phyloP scores from a whole-genome alignment of 2,113 vertebrate species.

The Oryzias javanicus region DNA sequence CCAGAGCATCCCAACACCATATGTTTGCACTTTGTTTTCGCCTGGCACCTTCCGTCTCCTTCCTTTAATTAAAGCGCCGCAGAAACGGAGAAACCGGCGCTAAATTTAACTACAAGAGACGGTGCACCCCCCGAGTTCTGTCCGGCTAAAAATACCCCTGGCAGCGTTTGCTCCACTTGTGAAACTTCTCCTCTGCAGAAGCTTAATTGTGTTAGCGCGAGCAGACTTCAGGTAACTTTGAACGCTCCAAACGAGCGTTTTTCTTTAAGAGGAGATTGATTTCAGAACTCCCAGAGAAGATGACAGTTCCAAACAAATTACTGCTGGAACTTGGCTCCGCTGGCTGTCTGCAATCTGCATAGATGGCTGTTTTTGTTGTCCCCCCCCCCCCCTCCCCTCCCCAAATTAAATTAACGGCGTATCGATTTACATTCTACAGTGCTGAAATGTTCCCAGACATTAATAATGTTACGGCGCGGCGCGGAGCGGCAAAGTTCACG shows the following conservation, averaged over 20 bases:
- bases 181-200: not conserved
- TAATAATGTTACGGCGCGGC: constrained; percentile 13
- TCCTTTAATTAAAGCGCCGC: constrained; percentile 20
- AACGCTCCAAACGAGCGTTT: no score
- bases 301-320: not conserved
- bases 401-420: not conserved
- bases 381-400: no score
- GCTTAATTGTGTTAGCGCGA: no score
- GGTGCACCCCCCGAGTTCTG: not conserved
- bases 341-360: not conserved
- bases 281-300: no score
- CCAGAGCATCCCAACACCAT: constrained; percentile 8
- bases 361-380: not conserved
- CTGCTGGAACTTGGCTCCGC: not conserved
- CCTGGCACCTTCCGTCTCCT: constrained; percentile 2
- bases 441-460: not conserved
- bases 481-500: not conserved
- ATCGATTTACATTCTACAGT: not conserved
- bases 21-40: constrained; percentile 21
- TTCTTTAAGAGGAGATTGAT: no score
- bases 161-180: not conserved
- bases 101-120: constrained; percentile 14
- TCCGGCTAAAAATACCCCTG: constrained; percentile 8
- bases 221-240: no score
- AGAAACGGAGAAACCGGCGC: constrained; percentile 14